A percentile compares a stretch with the other conserved stretches of the same genome.
phyloP scores from a whole-genome alignment of 2,888 invertebrate species.

The Dicyrtomina minuta region DNA sequence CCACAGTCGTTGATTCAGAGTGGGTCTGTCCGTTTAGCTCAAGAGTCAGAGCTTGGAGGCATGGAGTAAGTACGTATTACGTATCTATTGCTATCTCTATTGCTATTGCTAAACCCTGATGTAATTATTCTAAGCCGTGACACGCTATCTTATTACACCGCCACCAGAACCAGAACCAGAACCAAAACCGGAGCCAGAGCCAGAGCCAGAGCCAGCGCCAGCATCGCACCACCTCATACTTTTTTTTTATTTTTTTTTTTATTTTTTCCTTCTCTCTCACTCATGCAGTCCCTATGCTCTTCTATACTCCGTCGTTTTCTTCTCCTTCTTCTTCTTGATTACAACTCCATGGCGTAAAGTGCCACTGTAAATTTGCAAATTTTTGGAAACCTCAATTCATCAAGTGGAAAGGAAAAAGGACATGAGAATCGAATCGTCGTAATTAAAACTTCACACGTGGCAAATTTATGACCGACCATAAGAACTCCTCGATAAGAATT shows the following conservation, averaged over 20 bases:
- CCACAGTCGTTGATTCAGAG: slow-evolving; percentile 25
- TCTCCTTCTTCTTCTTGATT: background rate
- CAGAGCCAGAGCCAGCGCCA: too few relatives aligned
- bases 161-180: too few relatives aligned
- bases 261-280: background rate
- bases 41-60: too few relatives aligned
- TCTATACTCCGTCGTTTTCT: background rate
- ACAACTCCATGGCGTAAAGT: slow-evolving; percentile 1
- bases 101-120: background rate
- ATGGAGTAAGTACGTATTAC: background rate
- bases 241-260: too few relatives aligned
- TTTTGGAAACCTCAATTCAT: slow-evolving; percentile 17
- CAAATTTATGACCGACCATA: slow-evolving; percentile 16
- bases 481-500: slow-evolving; percentile 28
- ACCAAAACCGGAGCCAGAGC: too few relatives aligned
- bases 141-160: too few relatives aligned
- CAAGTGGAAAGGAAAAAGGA: slow-evolving; percentile 1
- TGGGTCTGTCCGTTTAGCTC: too few relatives aligned
- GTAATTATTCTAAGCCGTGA: too few relatives aligned
- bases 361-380: slow-evolving; percentile 31
- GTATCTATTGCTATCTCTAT: background rate
- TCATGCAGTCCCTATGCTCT: background rate
- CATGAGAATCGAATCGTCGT: slow-evolving; percentile 9
- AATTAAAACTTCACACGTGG: slow-evolving; percentile 30
- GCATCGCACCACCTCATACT: too few relatives aligned